Base-by-base conservation (phyloP, 2,888 invertebrate genomes). In the Ichneumoninae sp. region DNA sequence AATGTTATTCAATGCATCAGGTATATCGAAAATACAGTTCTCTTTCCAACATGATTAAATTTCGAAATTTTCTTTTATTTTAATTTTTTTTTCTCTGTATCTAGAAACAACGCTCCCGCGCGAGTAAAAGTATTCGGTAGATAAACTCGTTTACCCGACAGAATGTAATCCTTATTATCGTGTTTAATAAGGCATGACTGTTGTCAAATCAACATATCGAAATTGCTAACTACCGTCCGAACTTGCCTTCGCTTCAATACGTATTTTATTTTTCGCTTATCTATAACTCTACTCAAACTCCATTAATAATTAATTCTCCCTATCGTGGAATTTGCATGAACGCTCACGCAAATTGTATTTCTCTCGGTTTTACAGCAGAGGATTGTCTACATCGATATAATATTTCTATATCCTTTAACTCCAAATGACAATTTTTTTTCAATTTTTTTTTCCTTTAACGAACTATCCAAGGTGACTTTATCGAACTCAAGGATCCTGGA, bases 181-280 rank as follows among this genome's bases (percentile, higher is more conserved):
- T 82, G 85, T 86, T 87, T 84, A 83, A 86, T 88, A 88, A 88
- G 88, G 88, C 88, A 87, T 86, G 80, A 87, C 78, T 82, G 86
- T 83, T 86, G 77, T 86, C 80, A 81, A 79, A 72, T 84, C 83
- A 85, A 88, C 80, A 87, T 84, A 83, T 88, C 83, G 80, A 83
- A 85, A 88, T 82, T 84, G 86, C 80, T 84, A 71, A 70, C 80
- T 80, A 84, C 72, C 75, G 75, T 86, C 75, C 77, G 77, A 84
- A 82, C 74, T 80, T 80, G 76, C 79, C 52, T 47, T 47, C n/a
- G 66, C 68, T 75, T 81, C 71, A 66, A 52, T 66, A 72, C 44
- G 40, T 78, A 52, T 52, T 52, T 36, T 76, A 69, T 26, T 57
- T 72, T 77, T 60, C 22, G 70, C 69, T 57, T 57, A 57, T 57